Conservation (phyloP, 2,113 vertebrate species). For the Aepyceros melampus region DNA sequence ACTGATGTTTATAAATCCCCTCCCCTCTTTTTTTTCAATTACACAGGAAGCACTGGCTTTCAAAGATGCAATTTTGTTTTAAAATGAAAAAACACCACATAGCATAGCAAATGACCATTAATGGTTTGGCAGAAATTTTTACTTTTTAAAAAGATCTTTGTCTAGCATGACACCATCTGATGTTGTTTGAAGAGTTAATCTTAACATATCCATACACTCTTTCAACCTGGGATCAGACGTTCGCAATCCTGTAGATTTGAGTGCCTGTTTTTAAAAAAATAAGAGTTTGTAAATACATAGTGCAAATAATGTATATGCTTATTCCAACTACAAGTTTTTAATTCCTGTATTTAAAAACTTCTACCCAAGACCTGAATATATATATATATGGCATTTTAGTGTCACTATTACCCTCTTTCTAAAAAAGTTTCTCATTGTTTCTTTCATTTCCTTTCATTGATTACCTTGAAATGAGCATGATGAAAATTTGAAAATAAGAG, state of each 20-base stretch:
- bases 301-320: constrained; percentile 60
- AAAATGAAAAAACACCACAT: constrained; percentile 61
- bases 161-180: constrained; percentile 97
- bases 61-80: constrained; percentile 54
- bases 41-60: constrained; percentile 36
- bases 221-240: constrained; percentile 97
- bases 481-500: constrained; percentile 62
- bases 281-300: constrained; percentile 73
- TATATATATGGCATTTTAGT: constrained; percentile 27
- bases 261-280: constrained; percentile 86
- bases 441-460: constrained; percentile 67
- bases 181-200: constrained; percentile 93
- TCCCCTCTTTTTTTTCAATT: not conserved
- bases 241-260: constrained; percentile 96
- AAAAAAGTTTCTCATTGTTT: constrained; percentile 57
- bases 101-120: constrained; percentile 62
- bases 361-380: constrained; percentile 47
- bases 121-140: constrained; percentile 72
- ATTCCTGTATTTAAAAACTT: constrained; percentile 51
- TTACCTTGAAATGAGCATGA: constrained; percentile 63
- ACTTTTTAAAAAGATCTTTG: constrained; percentile 99
- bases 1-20: not conserved
- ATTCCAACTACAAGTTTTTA: constrained; percentile 64
- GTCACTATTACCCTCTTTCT: constrained; percentile 58
- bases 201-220: constrained; percentile 99